phyloP scores from a whole-genome alignment of 1,140 invertebrate genomes.

The Neodiprion lecontei region DNA sequence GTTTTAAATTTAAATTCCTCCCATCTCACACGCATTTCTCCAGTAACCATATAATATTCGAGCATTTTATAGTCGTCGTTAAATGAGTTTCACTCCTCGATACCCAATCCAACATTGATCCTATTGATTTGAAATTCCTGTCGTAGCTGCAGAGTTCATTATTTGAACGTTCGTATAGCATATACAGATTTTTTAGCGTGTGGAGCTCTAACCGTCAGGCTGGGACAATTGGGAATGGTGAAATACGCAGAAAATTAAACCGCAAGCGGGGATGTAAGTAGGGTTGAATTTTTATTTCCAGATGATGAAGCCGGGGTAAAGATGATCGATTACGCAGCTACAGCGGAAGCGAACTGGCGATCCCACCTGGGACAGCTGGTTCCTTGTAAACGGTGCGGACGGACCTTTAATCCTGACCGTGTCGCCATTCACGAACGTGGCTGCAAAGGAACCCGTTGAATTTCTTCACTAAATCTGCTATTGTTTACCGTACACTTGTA shows the following conservation, averaged over 20 bases:
- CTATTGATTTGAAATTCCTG: neutral
- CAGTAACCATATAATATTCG: too few species aligned
- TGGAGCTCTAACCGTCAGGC: too few species aligned
- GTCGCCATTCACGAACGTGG: slow-evolving; percentile 71
- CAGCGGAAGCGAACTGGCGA: slow-evolving; percentile 67
- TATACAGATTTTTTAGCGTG: neutral
- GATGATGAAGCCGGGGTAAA: slow-evolving; percentile 47
- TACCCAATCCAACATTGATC: neutral
- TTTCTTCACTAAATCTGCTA: neutral
- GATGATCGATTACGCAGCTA: slow-evolving; percentile 62
- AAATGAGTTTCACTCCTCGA: neutral
- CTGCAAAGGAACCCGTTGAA: slow-evolving; percentile 60
- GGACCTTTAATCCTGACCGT: slow-evolving; percentile 76
- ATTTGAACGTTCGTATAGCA: neutral
- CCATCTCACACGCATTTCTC: too few species aligned
- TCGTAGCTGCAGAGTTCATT: too few species aligned
- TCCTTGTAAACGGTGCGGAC: slow-evolving; percentile 71
- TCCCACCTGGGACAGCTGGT: slow-evolving; percentile 66
- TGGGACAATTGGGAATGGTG: too few species aligned
- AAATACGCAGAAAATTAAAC: too few species aligned
- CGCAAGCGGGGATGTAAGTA: neutral
- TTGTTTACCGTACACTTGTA: too few species aligned
- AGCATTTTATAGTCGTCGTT: too few species aligned
- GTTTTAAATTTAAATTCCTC: too few species aligned
- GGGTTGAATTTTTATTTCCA: slow-evolving; percentile 36